Conservation (phyloP, 2,888 invertebrate species). For the Cloeon dipterum region DNA sequence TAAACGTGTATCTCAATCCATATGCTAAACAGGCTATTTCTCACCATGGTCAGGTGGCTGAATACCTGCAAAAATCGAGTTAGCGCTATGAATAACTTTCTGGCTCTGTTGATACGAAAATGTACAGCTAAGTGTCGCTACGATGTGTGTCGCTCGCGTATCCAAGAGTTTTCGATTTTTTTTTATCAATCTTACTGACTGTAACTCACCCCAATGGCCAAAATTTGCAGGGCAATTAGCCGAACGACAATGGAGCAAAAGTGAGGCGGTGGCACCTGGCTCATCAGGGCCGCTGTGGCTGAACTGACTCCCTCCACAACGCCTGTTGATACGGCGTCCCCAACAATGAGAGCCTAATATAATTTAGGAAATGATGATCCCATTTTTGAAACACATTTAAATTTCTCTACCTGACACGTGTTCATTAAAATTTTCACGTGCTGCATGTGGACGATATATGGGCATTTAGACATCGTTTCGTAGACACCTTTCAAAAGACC, state of each 20-base stretch:
- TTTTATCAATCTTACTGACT: too few relatives aligned
- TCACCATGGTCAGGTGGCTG: slow-evolving; percentile 13
- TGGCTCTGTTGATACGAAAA: too few relatives aligned
- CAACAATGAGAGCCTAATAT: slow-evolving; percentile 50
- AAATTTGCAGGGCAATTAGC: slow-evolving; percentile 80
- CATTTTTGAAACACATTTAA: too few relatives aligned
- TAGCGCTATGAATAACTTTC: too few relatives aligned
- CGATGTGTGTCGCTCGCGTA: too few relatives aligned
- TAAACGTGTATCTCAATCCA: too few relatives aligned
- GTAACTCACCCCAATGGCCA: slow-evolving; percentile 67
- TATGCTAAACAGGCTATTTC: too few relatives aligned
- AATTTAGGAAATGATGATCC: slow-evolving; percentile 2
- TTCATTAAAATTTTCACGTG: slow-evolving; percentile 73
- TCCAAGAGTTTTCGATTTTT: too few relatives aligned
- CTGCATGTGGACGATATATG: slow-evolving; percentile 83
- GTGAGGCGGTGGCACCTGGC: slow-evolving; percentile 77
- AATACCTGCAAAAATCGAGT: slow-evolving; percentile 12
- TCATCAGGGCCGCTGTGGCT: slow-evolving; percentile 67
- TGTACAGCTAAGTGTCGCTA: too few relatives aligned
- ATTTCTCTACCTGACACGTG: slow-evolving; percentile 50
- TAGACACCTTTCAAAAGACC: slow-evolving; percentile 84
- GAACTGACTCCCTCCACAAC: slow-evolving; percentile 36
- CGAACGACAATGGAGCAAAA: slow-evolving; percentile 94
- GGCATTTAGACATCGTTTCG: slow-evolving; percentile 77
- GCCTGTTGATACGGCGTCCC: slow-evolving; percentile 43